Base-by-base conservation (phyloP, 1,140 invertebrate species). In the Elymnias hypermnestra region DNA sequence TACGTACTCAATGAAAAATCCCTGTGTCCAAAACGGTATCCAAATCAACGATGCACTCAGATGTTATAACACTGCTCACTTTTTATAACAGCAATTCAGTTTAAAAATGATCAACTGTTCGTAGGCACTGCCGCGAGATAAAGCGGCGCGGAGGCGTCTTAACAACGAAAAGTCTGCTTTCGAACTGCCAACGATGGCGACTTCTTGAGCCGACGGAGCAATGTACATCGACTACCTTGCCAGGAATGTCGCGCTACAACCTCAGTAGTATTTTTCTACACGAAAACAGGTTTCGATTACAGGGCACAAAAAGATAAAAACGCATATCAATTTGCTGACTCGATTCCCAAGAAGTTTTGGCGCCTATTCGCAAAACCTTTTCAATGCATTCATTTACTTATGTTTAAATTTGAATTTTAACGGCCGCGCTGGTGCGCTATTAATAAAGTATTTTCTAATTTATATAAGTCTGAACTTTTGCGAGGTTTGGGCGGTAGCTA, bases 221-320 rank as follows among this genome's bases (percentile, higher is more conserved):
- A 62, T 45, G 62, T 56, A 58, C 56, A 55, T 54, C 53, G 51
- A 51, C 59, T 72, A 57, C 62, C 63, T 76, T 67, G 63, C 53
- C 46, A 72, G 72, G 78, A 83, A 83, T 83, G 78, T 63, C 55
- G 78, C 33, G 44, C 52, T 62, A 52, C 78, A 72, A 78, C 62
- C 63, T 77, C 61, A 53, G 50, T 55, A 62, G 59, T 69, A 67
- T 70, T 75, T 72, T 71, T 70, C 58, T 68, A 53, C 49, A 50
- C 38, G 53, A 56, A 62, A 54, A 56, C 48, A 38, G 53, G 53
- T 56, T 45, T 42, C 48, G 42, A 56, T 56, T 56, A 52, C 53
- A 46, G 39, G 26, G 10, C 18, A 47, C 29, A 51, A 56, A 56
- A 51, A 46, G 37, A 4, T 33, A 8, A 14, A 36, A 28, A 51